Base-by-base conservation (phyloP, 1,140 invertebrate genomes). In the Drosophila suzukii region DNA sequence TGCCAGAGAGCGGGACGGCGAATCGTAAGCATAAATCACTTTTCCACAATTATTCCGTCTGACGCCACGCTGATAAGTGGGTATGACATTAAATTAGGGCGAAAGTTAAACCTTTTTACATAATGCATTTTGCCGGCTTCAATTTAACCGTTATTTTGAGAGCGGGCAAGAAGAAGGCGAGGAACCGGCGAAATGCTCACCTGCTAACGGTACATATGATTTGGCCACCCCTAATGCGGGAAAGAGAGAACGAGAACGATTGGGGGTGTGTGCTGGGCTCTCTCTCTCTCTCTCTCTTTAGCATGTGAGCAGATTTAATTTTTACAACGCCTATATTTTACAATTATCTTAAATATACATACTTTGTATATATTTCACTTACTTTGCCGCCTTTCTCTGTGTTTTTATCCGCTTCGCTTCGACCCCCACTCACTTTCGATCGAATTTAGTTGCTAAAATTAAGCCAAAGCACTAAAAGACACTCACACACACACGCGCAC, bases 371-470 rank as follows among this genome's bases (percentile, higher is more conserved):
- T 46, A 56, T 57, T 41, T 56, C 17, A 75, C 73, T 53, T 76
- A 76, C 62, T 76, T 57, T 36, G 27, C 30, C 13, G 30, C 39
- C 4, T 13, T 56, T 66, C 12, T 41, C 47, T 49, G 44, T 54
- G 47, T 51, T 57, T 57, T 63, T 30, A 49, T 54, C 59, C 41
- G 38, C 15, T 17, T 63, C 30, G 30, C 55, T 60, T 24, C 17
- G 34, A 55, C 15, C 34, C 53, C 46, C 60, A 77, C 61, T 86
- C 82, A 86, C 79, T 86, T 86, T 83, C 79, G 57, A 66, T 77
- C 55, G 73, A 54, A 77, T 58, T 86, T 77, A 66, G 79, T 68
- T 68, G 79, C 83, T 86, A 86, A 77, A 86, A 74, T 89, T 86
- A 86, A 82, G 43, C 46, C 63, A 39, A 53, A 68, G 44, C 53